Base-by-base conservation (phyloP, 2,888 invertebrate species). In the Rambutsinella grinnellia region DNA sequence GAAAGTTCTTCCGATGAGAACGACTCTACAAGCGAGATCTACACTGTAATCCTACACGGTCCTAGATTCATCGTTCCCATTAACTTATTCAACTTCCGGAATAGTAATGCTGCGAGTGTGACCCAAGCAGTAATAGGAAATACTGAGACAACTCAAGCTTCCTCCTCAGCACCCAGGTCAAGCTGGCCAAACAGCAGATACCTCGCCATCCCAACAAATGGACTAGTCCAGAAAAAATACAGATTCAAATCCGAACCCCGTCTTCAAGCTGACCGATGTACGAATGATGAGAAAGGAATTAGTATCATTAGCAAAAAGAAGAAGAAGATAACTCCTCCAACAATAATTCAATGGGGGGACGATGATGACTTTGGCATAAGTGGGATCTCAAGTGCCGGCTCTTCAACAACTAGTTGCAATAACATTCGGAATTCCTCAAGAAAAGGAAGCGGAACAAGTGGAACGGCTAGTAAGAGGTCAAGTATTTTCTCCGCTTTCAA, bases 41-140 rank as follows among this genome's bases (percentile, higher is more conserved):
- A 80, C 74, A 82, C 82, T 2, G 81, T 83, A 5, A 79, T 79
- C 47, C 76, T 83, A 8, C 79, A 79, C 49, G 80, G 81, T 0
- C 83, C 83, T 17, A 65, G 80, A 27, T 82, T 82, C 67, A 82
- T 83, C 8, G 76, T 83, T 17, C 83, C 83, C 1, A 81, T 83
- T 47, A 81, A 82, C 2, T 46, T 82, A n/a, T 79, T 79, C 54
- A 81, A 79, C 53, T 81, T 82, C 57, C 26, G 56, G 26, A 60
- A 47, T 56, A 28, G 26, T 17, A 53, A 75, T 8, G 60, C 68
- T 6, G 56, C 51, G 10, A 51, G 66, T 17, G 51, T 49, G 23
- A 71, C 72, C 10, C 47, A 60, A n/a, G 62, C 61, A 15, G 19
- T 49, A n/a, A 24, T 53, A 15, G 17, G 24, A 5, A 28, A 69